Evolutionary conservation across 2,797 vertebrate genomes (phyloP).

Genomic region (Pteronotus mesoamericanus): DNA sequence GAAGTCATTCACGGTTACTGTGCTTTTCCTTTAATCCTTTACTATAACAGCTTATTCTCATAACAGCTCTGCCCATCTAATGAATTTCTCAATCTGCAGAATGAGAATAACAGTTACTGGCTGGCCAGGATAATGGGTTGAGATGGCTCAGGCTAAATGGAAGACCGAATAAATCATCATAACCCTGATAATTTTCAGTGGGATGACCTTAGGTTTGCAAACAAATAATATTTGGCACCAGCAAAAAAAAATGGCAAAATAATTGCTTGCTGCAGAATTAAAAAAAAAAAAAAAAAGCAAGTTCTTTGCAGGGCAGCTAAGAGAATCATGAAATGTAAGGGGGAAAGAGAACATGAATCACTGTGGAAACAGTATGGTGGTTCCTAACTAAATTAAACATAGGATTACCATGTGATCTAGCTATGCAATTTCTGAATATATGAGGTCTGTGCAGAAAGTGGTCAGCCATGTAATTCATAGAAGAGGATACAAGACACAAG

Average conservation of each 20-base stretch:
- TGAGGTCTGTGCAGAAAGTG: not conserved
- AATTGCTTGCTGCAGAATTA: not conserved
- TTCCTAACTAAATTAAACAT: not conserved
- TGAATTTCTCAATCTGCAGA: not conserved
- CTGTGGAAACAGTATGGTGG: not conserved
- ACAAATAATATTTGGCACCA: not conserved
- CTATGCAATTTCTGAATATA: not conserved
- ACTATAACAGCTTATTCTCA: not conserved
- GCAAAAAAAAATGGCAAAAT: slow-evolving; percentile 6
- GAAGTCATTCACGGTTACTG: not conserved
- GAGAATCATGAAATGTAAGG: not conserved
- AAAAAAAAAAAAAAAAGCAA: not conserved
- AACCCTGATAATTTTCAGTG: not conserved
- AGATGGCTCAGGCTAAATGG: not conserved
- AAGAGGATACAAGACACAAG: not conserved
- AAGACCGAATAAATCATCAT: not conserved
- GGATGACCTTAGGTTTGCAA: not conserved
- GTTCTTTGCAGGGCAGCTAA: not conserved
- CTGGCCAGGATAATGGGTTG: not conserved
- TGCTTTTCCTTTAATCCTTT: not conserved
- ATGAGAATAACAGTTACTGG: not conserved
- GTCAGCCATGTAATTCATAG: not conserved
- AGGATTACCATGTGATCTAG: not conserved
- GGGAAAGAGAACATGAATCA: not conserved
- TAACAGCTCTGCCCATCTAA: not conserved